Base-by-base conservation (phyloP, 2,113 vertebrate genomes). In the Anarhynchus alexandrinus region DNA sequence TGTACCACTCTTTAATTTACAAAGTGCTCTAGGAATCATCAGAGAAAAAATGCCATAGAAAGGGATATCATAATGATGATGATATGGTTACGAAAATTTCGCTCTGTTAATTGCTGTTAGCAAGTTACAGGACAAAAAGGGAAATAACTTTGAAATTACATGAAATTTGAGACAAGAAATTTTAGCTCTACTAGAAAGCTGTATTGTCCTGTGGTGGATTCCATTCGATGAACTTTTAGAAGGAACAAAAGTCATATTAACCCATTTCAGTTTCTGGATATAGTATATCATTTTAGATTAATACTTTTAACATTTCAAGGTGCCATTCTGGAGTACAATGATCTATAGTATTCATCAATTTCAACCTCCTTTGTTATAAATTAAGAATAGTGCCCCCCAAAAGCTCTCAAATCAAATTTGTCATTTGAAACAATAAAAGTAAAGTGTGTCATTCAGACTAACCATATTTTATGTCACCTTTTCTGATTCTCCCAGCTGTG, bases 251-350 rank as follows among this genome's bases (percentile, higher is more conserved):
- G 77, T 72, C 73, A 88, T 79, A 91, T 82, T 90, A 96, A 97
- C 85, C 57, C 94, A 34, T 97, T 97, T 97, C 55, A 80, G 88
- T 95, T 94, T 74, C 89, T 96, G 84, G 85, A 83, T 97, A 64
- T 86, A 96, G 92, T 96, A 90, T 87, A 82, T 90, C 62, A 96
- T 88, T 96, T 97, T 96, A 97, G 90, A 97, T 98, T 96, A 96
- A 98, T 96, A 96, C 89, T 97, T 97, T 97, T 94, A 97, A 96
- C 94, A 95, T 98, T 97, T 98, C 96, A 98, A 97, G 93, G 92
- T 96, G 95, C 82, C 95, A 95, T 97, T 98, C 94, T 85, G 67
- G 93, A 97, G 96, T 91, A 96, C 71, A 90, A 36, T 97, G 97
- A 98, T 97, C 92, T 97, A 97, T 25, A 36, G 43, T 69, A 95